Evolutionary conservation across 2,797 vertebrate species (phyloP).

Genomic region (Phrynocephalus guinanensis): DNA sequence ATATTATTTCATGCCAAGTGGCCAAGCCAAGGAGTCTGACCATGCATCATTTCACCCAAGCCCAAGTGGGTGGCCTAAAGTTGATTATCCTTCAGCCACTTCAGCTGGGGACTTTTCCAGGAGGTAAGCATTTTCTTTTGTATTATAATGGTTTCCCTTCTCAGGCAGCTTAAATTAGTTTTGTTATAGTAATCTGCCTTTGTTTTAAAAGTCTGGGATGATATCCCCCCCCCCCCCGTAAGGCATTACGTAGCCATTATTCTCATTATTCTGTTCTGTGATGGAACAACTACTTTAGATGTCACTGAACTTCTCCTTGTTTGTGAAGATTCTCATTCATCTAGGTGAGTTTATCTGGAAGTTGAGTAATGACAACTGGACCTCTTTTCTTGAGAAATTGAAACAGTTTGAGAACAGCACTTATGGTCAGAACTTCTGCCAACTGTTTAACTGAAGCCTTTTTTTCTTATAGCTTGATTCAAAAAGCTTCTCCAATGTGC

Average conservation of each 20-base stretch:
- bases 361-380: too few relatives aligned
- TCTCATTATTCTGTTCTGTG: neutral
- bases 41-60: neutral
- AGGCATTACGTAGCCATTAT: neutral
- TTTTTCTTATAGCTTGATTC: too few relatives aligned
- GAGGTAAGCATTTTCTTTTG: neutral
- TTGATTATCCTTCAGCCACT: neutral
- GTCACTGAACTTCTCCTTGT: too few relatives aligned
- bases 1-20: constrained; percentile 5
- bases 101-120: neutral
- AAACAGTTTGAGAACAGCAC: too few relatives aligned
- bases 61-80: neutral
- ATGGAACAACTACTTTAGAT: too few relatives aligned
- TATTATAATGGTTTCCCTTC: neutral
- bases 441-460: too few relatives aligned
- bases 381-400: too few relatives aligned
- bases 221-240: too few relatives aligned
- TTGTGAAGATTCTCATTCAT: too few relatives aligned
- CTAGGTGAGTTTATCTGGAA: too few relatives aligned
- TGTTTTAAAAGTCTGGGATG: neutral
- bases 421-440: too few relatives aligned
- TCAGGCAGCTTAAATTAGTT: constrained; percentile 1
- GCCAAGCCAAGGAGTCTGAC: constrained; percentile 2
- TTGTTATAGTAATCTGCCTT: neutral
- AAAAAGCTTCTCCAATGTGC: too few relatives aligned